Conservation (phyloP, 2,797 vertebrate genomes). For the Parauchenoglanis ngamensis region DNA sequence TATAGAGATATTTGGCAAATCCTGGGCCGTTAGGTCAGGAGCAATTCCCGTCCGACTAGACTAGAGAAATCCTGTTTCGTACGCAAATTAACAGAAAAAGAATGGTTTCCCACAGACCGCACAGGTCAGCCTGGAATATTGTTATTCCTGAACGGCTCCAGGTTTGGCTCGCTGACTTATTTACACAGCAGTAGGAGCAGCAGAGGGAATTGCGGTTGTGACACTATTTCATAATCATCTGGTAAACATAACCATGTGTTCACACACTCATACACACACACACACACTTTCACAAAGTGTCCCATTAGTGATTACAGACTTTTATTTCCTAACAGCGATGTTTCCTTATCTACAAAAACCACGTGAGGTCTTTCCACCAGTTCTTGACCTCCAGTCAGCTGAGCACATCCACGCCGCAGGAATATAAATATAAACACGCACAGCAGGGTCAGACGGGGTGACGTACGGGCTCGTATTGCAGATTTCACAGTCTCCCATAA, state of each 20-base stretch:
- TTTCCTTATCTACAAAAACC: not conserved
- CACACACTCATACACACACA: conserved; percentile 18
- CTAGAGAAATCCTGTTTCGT: not conserved
- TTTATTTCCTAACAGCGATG: not conserved
- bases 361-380: not conserved
- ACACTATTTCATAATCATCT: conserved; percentile 34
- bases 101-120: not conserved
- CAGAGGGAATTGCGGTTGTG: conserved; percentile 41
- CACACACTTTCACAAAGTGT: not conserved
- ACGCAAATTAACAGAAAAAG: not conserved
- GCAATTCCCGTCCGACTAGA: not conserved
- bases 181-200: conserved; percentile 4
- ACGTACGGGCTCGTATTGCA: not conserved
- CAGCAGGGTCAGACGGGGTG: not conserved
- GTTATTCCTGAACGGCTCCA: not conserved
- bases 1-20: not conserved
- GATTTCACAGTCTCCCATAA: not conserved
- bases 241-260: conserved; percentile 47
- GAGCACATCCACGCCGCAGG: not conserved
- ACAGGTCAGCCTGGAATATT: not conserved
- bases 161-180: conserved; percentile 24
- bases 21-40: not conserved
- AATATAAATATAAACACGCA: not conserved
- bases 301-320: not conserved
- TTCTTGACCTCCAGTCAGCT: not conserved